Evolutionary conservation across 2,888 invertebrate genomes (phyloP), one percentile per base, ranked within the genome.

Genomic region (Polymixis lichenea): DNA sequence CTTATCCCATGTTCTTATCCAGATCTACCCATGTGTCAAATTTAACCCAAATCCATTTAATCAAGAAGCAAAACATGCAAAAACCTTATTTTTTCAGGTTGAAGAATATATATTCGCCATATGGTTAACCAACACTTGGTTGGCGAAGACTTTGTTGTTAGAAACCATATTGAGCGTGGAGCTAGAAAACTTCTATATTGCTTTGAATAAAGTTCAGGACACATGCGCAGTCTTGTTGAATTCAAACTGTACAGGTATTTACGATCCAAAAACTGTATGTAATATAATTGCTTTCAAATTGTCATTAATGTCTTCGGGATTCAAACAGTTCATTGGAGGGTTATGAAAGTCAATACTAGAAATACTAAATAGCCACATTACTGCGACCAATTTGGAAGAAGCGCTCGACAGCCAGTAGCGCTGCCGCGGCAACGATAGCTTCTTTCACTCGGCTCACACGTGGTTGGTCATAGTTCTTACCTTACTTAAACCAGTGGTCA

Each of bases 201-300:
- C 75, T 15, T 0, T 56, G 38, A 32, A 55, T 11, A 25, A 51
- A 51, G n/a, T 75, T 56, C 56, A 56, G 19, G 75, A 75, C 3
- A 38, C 56, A n/a, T 74, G 75, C 49, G 49, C 56, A 38, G 25
- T 75, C 9, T 32, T 56, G 38, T 25, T 56, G 38, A 75, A 56
- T n/a, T 65, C 75, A 25, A 38, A 43, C 25, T 75, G 75, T 75
- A n/a, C 75, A 62, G 75, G 75, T 75, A 64, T 38, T 38, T 17
- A 17, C 5, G 28, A 53, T 28, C 8, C 43, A 38, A 22, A 2
- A 43, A 25, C 8, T 4, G 1, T n/a, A 22, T 19, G 11, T 32
- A 8, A 4, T 9, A n/a, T n/a, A n/a, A 32, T 49, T n/a, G 7
- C 2, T 32, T n/a, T 38, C 13, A 49, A 1, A 22, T 38, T 25